Base-by-base conservation (phyloP, 1,140 invertebrate species). In the Reticulitermes speratus region DNA sequence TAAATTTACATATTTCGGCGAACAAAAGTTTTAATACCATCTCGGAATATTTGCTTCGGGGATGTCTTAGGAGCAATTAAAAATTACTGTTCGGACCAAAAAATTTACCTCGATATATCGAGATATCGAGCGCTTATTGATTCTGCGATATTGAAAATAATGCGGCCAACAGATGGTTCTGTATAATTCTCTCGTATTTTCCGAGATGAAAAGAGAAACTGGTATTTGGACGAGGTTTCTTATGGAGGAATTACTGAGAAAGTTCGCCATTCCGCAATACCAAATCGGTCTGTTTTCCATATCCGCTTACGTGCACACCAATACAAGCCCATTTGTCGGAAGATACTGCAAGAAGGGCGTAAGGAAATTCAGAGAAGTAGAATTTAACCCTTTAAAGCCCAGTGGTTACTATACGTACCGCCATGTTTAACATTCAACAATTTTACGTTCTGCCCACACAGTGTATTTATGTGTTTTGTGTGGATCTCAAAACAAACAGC, bases 251-350 rank as follows among this genome's bases (percentile, higher is more conserved):
- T 75, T 75, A 30, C 65, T 75, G 65, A 75, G 59, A 65, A 65
- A 65, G 16, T 65, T 65, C 21, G 59, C 59, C 59, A 25, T 25
- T 75, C 65, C n/a, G 65, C 12, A n/a, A 30, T 30, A 75, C n/a
- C 65, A 75, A 8, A 75, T 75, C 65, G 65, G 65, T 30, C 65
- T 75, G 65, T 75, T 75, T 75, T 75, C 65, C 65, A 75, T 75
- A 75, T 75, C 65, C 65, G 65, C 65, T 75, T 75, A 75, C 65
- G 65, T 30, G 65, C n/a, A 75, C 65, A 75, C 65, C 65, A 75
- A 75, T 75, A 75, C n/a, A 12, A 55, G 52, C n/a, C n/a, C 25
- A 75, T 7, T 30, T 12, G 65, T 2, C 2, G 25, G n/a, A 25
- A 30, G n/a, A 6, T n/a, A n/a, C 1, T 75, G 65, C 65, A 75